Conservation (phyloP, 2,113 vertebrate genomes). For the Xyrauchen texanus region DNA sequence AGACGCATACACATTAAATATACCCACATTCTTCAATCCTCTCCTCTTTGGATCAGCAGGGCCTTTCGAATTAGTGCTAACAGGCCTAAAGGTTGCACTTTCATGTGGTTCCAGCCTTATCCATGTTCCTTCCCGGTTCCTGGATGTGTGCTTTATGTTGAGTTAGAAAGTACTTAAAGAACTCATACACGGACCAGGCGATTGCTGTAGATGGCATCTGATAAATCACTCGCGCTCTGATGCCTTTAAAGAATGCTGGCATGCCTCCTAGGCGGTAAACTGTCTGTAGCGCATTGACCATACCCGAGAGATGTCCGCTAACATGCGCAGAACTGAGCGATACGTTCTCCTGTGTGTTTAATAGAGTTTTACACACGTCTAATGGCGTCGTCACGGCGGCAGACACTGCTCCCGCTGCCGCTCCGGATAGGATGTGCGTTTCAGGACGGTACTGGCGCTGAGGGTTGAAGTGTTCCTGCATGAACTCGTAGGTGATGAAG, state of each 20-base stretch:
- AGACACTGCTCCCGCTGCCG: slow-evolving; percentile 84
- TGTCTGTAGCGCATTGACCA: slow-evolving; percentile 88
- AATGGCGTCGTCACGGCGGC: slow-evolving; percentile 90
- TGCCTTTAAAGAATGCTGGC: slow-evolving; percentile 85
- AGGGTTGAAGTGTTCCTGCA: slow-evolving; percentile 91
- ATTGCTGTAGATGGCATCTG: slow-evolving; percentile 98
- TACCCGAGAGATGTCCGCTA: slow-evolving; percentile 86
- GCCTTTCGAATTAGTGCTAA: neutral
- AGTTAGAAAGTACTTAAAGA: slow-evolving; percentile 94
- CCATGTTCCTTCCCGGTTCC: slow-evolving; percentile 65
- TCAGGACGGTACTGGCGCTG: slow-evolving; percentile 80
- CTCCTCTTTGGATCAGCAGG: neutral
- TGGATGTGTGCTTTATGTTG: slow-evolving; percentile 66
- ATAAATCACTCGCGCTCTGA: slow-evolving; percentile 87
- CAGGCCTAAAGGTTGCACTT: no score
- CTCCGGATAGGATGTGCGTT: slow-evolving; percentile 88
- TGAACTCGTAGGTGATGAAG: slow-evolving; percentile 93
- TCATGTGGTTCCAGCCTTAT: slow-evolving; percentile 39
- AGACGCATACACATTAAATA: neutral
- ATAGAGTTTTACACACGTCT: slow-evolving; percentile 95
- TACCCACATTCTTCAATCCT: neutral
- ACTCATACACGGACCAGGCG: slow-evolving; percentile 96
- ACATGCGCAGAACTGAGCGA: slow-evolving; percentile 82
- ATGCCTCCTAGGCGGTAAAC: slow-evolving; percentile 87
- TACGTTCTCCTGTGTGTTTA: slow-evolving; percentile 93